Evolutionary conservation across 2,888 invertebrate species (phyloP), one percentile per base, ranked within the genome.

Genomic region (Ryuthela nishihirai): DNA sequence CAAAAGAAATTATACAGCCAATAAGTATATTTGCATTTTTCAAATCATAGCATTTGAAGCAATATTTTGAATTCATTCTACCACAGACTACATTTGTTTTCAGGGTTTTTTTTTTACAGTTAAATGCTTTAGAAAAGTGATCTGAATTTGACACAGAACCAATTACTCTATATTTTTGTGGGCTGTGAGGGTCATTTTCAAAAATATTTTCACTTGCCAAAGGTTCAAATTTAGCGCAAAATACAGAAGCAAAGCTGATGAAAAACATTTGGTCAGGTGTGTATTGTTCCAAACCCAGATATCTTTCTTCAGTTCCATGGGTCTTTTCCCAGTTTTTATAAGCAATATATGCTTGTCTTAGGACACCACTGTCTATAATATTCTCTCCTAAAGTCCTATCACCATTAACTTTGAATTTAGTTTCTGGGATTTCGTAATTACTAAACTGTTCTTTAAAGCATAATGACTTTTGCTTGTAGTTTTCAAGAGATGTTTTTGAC

Each of bases 351-450:
- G 92, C 88, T 0, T 92, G 91, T 70, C 90, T 88, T 0, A 93
- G 72, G 0, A 92, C 93, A 0, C 92, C 92, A 70, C 91, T 92
- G 70, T 92, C 92, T 0, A 91, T 91, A 64, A 92, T 91, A 70
- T 92, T 92, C 72, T 76, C 75, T 85, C 86, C 87, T 62, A 92
- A 76, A 0, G 91, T 92, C 72, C 88, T 87, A 65, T 87, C 86
- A 9, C 91, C n/a, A n/a, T n/a, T n/a, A n/a, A n/a, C n/a, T n/a
- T n/a, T n/a, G n/a, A n/a, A n/a, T n/a, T n/a, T 23, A 3, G 9
- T 17, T 12, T n/a, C 15, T 1, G 7, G 3, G 6, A 20, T 12
- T n/a, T 25, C 20, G 25, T 40, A 49, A 10, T 24, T 20, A 24
- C 17, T 7, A 71, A 93, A 94, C 72, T 94, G 92, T 36, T 88